Evolutionary conservation across 2,797 vertebrate species (phyloP).

Genomic region (Anguilla anguilla): DNA sequence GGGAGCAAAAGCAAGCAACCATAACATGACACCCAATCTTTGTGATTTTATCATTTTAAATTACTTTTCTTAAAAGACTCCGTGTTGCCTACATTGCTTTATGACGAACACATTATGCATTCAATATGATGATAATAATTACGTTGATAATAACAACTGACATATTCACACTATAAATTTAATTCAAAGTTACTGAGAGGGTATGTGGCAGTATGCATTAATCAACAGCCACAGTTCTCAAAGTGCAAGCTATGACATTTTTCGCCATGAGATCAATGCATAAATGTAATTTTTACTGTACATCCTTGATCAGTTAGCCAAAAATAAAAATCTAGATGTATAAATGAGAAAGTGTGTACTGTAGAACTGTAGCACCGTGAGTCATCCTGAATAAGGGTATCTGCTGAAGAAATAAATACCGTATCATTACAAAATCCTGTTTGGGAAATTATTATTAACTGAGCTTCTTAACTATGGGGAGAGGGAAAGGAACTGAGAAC

Average conservation of each 20-base stretch:
- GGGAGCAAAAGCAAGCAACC: not conserved
- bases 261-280: not conserved
- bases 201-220: too few species aligned
- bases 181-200: too few species aligned
- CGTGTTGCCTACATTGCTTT: too few species aligned
- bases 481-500: slow-evolving; percentile 32
- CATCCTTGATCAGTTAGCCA: not conserved
- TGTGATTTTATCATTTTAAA: not conserved
- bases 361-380: not conserved
- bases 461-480: not conserved
- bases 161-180: too few species aligned
- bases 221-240: not conserved
- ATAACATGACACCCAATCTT: not conserved
- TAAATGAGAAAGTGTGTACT: not conserved
- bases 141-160: too few species aligned
- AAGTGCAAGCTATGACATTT: not conserved
- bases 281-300: not conserved
- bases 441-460: not conserved
- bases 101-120: too few species aligned
- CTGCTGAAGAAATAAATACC: slow-evolving; percentile 8
- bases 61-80: too few species aligned
- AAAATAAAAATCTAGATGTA: not conserved
- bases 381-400: not conserved
- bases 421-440: not conserved
- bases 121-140: too few species aligned